Evolutionary conservation across 2,113 vertebrate species (phyloP).

Genomic region (Cyprinodon variegatus): DNA sequence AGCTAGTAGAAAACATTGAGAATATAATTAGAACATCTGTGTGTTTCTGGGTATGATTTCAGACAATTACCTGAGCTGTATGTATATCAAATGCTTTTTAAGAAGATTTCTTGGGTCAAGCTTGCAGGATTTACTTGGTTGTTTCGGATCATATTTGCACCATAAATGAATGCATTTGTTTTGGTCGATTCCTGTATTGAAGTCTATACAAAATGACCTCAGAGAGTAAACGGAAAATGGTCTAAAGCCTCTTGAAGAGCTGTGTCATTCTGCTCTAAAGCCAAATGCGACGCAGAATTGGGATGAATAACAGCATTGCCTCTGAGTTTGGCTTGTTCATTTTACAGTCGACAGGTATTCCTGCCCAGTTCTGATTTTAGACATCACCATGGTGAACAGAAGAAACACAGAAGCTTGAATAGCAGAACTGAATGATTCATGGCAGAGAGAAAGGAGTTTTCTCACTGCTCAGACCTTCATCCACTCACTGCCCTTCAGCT

Average conservation of each 20-base stretch:
- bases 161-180: too few relatives aligned
- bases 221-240: too few relatives aligned
- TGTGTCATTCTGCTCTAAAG: slow-evolving; percentile 4
- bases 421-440: slow-evolving; percentile 46
- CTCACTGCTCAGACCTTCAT: slow-evolving; percentile 41
- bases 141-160: too few relatives aligned
- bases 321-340: slow-evolving; percentile 39
- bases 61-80: too few relatives aligned
- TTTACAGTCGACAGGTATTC: slow-evolving; percentile 40
- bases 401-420: slow-evolving; percentile 43
- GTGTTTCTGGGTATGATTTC: too few relatives aligned
- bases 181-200: too few relatives aligned
- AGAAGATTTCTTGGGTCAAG: too few relatives aligned
- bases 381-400: slow-evolving; percentile 43
- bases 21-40: too few relatives aligned
- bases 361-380: slow-evolving; percentile 39
- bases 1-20: too few relatives aligned
- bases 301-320: slow-evolving; percentile 61
- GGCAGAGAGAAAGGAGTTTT: slow-evolving; percentile 25
- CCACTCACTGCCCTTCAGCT: slow-evolving; percentile 52
- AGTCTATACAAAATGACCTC: too few relatives aligned
- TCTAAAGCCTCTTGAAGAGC: neutral
- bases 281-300: slow-evolving; percentile 2
- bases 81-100: too few relatives aligned
- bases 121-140: too few relatives aligned